phyloP scores from a whole-genome alignment of 1,140 invertebrate genomes.

The Manduca sexta region DNA sequence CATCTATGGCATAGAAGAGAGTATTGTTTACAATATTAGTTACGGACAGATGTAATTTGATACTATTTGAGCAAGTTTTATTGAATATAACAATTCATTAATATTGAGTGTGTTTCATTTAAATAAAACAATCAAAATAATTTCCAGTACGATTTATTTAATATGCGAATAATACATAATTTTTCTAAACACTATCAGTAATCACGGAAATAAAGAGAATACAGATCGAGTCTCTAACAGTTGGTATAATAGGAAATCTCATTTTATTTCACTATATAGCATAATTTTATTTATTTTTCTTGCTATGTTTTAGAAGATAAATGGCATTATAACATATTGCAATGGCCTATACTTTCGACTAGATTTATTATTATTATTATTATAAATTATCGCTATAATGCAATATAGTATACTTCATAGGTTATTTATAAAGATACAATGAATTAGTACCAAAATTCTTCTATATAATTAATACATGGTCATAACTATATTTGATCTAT shows the following conservation, averaged over 20 bases:
- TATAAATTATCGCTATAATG: conserved; percentile 55
- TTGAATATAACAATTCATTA: conserved; percentile 44
- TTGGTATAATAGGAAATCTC: no score
- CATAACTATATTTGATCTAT: no score
- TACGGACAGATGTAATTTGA: conserved; percentile 43
- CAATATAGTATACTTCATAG: conserved; percentile 19
- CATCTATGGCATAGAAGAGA: conserved; percentile 26
- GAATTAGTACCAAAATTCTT: no score
- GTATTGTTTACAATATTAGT: conserved; percentile 28
- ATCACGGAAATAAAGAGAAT: conserved; percentile 43
- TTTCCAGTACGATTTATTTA: conserved; percentile 27
- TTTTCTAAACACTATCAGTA: conserved; percentile 40
- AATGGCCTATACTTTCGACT: conserved; percentile 67
- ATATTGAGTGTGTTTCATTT: conserved; percentile 9
- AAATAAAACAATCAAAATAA: conserved; percentile 13
- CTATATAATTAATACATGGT: no score
- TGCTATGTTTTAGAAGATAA: conserved; percentile 9
- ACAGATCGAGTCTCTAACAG: no score
- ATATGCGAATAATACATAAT: conserved; percentile 45
- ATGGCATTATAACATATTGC: conserved; percentile 54
- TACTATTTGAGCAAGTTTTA: conserved; percentile 24
- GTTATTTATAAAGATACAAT: no score
- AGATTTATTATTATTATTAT: conserved; percentile 65
- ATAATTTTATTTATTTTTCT: conserved; percentile 3
- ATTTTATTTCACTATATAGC: conserved; percentile 10